Percentiles rank a stretch among this genome's conserved stretches.
Evolutionary conservation across 2,113 vertebrate genomes (phyloP).

Genomic region (Nothobranchius kuhntae): DNA sequence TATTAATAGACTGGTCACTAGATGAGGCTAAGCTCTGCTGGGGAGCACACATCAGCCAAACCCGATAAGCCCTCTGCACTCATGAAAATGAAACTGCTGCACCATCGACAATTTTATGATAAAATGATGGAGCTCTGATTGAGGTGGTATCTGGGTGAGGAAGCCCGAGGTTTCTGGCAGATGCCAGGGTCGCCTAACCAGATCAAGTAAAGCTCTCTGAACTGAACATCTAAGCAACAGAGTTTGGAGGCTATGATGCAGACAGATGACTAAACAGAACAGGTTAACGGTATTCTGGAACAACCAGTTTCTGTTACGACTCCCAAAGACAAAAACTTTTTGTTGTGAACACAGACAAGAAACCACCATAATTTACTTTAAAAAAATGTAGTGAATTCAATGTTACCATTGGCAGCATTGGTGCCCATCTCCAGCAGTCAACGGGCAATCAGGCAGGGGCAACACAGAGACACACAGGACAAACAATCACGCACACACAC

Average conservation of each 20-base stretch:
- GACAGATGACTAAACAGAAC: conserved; percentile 14
- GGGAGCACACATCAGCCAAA: conserved; percentile 44
- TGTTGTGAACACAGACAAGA: no score
- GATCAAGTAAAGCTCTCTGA: conserved; percentile 42
- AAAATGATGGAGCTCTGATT: conserved; percentile 28
- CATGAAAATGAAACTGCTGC: conserved; percentile 35
- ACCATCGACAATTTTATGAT: conserved; percentile 33
- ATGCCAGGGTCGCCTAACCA: conserved; percentile 61
- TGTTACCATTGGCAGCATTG: no score
- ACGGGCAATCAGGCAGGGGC: no score
- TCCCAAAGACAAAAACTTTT: neutral
- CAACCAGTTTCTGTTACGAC: conserved; percentile 19
- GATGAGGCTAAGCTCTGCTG: conserved; percentile 39
- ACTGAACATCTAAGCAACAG: conserved; percentile 8
- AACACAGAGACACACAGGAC: no score
- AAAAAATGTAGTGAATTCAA: no score
- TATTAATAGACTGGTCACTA: conserved; percentile 63
- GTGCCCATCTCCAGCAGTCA: no score
- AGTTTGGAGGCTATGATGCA: conserved; percentile 8
- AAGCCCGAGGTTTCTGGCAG: conserved; percentile 20
- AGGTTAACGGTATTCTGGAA: conserved; percentile 9
- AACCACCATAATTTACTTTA: no score
- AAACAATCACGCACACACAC: no score
- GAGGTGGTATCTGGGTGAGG: conserved; percentile 15
- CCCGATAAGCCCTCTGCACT: conserved; percentile 46